A percentile compares a stretch with the other conserved stretches of the same genome.
Conservation (phyloP, 2,888 invertebrate species). For the Lasius platythorax region DNA sequence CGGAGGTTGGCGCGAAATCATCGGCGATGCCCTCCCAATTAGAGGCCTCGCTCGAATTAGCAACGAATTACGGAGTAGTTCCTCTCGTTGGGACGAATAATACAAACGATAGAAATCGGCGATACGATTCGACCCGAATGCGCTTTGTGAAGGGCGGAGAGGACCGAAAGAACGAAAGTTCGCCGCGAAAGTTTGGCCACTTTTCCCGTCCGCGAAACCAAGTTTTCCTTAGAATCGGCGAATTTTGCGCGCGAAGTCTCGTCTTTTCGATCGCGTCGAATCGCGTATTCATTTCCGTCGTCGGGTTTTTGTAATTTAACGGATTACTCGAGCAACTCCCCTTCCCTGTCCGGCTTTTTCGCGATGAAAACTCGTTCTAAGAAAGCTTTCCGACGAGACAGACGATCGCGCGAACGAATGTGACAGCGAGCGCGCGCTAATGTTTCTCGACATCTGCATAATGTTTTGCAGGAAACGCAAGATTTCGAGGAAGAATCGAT, state of each 20-base stretch:
- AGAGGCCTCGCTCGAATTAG: constrained; percentile 43
- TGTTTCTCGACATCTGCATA: neutral
- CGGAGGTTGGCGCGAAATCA: constrained; percentile 8
- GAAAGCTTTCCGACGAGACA: constrained; percentile 17
- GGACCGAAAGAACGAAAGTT: neutral
- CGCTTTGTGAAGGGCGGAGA: neutral
- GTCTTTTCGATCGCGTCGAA: constrained; percentile 1
- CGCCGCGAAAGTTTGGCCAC: neutral
- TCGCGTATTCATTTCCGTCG: neutral
- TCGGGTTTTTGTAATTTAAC: constrained; percentile 55
- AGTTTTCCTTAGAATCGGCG: constrained; percentile 45
- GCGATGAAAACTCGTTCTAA: neutral
- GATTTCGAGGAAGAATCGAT: neutral
- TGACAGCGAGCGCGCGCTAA: constrained; percentile 9
- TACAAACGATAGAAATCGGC: constrained; percentile 19
- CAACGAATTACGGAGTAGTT: constrained; percentile 5
- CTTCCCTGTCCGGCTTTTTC: constrained; percentile 41
- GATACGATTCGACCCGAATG: constrained; percentile 25
- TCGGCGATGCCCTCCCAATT: constrained; percentile 26
- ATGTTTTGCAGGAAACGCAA: neutral
- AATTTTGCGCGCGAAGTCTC: constrained; percentile 10
- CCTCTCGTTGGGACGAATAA: neutral
- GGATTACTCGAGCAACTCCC: constrained; percentile 53
- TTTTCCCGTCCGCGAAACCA: constrained; percentile 34
- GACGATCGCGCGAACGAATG: neutral